Evolutionary conservation across 2,888 invertebrate species (phyloP).

Genomic region (Drosophila pseudotakahashii): DNA sequence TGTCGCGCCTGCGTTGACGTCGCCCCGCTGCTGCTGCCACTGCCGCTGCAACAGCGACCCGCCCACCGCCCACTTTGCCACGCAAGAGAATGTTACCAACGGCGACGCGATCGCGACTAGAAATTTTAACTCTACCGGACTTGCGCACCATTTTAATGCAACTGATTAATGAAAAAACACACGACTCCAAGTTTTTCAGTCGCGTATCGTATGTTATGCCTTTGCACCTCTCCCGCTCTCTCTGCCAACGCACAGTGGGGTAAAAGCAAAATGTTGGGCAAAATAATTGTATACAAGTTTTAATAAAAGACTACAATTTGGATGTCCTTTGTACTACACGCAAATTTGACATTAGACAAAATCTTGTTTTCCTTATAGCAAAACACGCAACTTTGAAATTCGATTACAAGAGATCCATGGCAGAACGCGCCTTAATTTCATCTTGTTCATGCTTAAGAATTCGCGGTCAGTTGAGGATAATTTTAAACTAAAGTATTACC

Average conservation of each 20-base stretch:
- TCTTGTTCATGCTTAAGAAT: too few species aligned
- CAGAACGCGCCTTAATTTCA: too few species aligned
- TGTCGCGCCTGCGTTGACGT: constrained; percentile 55
- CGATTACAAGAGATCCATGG: too few species aligned
- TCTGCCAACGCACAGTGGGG: constrained; percentile 20
- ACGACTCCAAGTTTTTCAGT: constrained; percentile 53
- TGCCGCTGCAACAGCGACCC: constrained; percentile 15
- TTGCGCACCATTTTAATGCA: constrained; percentile 79
- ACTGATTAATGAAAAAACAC: constrained; percentile 73
- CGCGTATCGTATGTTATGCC: constrained; percentile 62
- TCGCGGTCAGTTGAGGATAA: too few species aligned
- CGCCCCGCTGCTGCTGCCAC: constrained; percentile 10
- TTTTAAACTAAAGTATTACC: too few species aligned
- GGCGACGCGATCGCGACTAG: constrained; percentile 57
- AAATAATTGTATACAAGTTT: neutral
- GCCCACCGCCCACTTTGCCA: constrained; percentile 52
- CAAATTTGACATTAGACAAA: too few species aligned
- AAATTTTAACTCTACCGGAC: constrained; percentile 79
- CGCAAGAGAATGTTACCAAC: constrained; percentile 64
- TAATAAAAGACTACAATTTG: too few species aligned
- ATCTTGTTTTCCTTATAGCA: too few species aligned
- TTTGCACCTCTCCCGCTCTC: constrained; percentile 39
- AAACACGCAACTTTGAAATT: too few species aligned
- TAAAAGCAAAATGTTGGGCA: neutral
- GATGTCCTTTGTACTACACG: too few species aligned